phyloP scores from a whole-genome alignment of 2,888 invertebrate species.

The Xylota segnis region DNA sequence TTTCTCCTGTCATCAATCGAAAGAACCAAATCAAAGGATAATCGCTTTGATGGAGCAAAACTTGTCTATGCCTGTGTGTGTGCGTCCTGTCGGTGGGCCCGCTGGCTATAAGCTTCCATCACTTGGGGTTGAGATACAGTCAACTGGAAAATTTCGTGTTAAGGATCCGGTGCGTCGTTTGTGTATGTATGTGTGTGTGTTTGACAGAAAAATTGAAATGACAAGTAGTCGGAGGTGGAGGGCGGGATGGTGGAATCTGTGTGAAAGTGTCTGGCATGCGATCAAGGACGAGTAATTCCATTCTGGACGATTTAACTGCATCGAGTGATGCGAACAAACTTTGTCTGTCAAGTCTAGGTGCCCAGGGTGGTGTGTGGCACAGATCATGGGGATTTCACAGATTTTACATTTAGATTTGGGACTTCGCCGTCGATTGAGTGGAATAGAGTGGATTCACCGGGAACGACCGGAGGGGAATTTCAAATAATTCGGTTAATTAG shows the following conservation, averaged over 20 bases:
- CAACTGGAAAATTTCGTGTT: constrained; percentile 67
- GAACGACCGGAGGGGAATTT: constrained; percentile 1
- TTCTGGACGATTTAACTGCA: constrained; percentile 64
- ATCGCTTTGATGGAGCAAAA: constrained; percentile 54
- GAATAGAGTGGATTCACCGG: constrained; percentile 24
- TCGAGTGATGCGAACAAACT: constrained; percentile 60
- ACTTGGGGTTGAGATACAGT: constrained; percentile 37
- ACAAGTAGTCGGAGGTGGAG: constrained; percentile 12
- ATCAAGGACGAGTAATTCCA: constrained; percentile 64
- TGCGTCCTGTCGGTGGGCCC: constrained; percentile 1
- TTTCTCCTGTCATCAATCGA: constrained; percentile 61
- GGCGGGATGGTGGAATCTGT: constrained; percentile 5
- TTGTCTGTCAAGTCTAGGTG: constrained; percentile 32
- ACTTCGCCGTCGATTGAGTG: constrained; percentile 50
- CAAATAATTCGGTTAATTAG: constrained; percentile 50
- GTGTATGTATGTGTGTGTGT: not conserved
- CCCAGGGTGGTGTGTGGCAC: not conserved
- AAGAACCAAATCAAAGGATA: constrained; percentile 65
- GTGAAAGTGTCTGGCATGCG: constrained; percentile 39
- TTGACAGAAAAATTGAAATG: constrained; percentile 35
- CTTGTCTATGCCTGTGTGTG: constrained; percentile 19
- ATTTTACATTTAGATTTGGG: constrained; percentile 36
- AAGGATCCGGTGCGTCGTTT: constrained; percentile 54
- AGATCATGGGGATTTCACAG: constrained; percentile 29
- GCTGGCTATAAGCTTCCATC: constrained; percentile 1